Conservation (phyloP, 1,140 invertebrate species). For the Ridgeia piscesae region DNA sequence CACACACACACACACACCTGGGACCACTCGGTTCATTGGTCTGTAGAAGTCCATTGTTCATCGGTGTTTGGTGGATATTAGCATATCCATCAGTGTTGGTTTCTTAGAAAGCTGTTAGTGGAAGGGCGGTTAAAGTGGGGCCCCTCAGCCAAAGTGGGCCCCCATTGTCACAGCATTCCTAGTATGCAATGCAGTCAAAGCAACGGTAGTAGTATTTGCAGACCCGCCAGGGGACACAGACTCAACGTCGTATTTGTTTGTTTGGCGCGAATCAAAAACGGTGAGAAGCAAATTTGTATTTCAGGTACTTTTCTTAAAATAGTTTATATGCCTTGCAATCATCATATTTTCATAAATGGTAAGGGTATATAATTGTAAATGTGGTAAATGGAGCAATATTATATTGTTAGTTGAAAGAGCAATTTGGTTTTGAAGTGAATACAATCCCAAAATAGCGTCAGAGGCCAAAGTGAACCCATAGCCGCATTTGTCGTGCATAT, state of each 20-base stretch:
- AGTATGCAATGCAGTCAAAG: not conserved
- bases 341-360: not conserved
- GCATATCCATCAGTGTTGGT: no score
- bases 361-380: not conserved
- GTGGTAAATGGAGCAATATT: not conserved
- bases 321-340: not conserved
- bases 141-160: no score
- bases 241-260: slow-evolving; percentile 8
- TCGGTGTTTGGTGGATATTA: no score
- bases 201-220: slow-evolving; percentile 4
- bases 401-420: not conserved
- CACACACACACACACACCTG: no score
- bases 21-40: no score
- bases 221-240: slow-evolving; percentile 6
- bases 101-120: no score
- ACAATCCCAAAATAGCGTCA: not conserved
- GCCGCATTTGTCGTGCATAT: not conserved
- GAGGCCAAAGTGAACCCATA: no score
- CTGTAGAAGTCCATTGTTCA: no score
- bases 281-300: not conserved
- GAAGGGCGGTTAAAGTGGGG: no score
- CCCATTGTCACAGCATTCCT: no score
- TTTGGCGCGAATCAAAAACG: not conserved
- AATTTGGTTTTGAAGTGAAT: not conserved
- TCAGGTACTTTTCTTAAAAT: slow-evolving; percentile 2